A percentile compares a stretch with the other conserved stretches of the same genome.
Evolutionary conservation across 2,888 invertebrate genomes (phyloP).

Genomic region (Pachycephus smyrnensis): DNA sequence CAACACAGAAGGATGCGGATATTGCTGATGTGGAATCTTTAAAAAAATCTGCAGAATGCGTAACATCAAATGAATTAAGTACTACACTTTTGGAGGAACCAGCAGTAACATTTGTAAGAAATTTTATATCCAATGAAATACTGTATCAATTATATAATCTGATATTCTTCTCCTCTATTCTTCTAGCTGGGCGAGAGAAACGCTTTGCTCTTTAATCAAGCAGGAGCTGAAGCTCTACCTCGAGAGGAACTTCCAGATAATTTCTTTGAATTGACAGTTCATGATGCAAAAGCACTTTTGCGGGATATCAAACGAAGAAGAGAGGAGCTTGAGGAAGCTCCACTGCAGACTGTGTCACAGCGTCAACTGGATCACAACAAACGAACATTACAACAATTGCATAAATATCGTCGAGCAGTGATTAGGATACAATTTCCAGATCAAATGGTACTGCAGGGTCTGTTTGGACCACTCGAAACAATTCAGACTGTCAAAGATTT

Average conservation of each 20-base stretch:
- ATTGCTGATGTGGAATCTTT: not conserved
- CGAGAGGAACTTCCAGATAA: constrained; percentile 85
- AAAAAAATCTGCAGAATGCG: not conserved
- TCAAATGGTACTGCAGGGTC: constrained; percentile 85
- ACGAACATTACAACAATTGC: constrained; percentile 71
- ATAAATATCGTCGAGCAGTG: constrained; percentile 80
- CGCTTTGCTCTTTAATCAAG: constrained; percentile 79
- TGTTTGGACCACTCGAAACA: constrained; percentile 83
- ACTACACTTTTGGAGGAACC: constrained; percentile 28
- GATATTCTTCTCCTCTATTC: constrained; percentile 27
- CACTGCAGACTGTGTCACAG: constrained; percentile 77
- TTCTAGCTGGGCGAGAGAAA: constrained; percentile 80
- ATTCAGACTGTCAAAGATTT: constrained; percentile 80
- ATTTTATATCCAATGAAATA: constrained; percentile 5
- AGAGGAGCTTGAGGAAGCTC: constrained; percentile 77
- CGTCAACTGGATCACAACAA: constrained; percentile 73
- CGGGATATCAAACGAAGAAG: constrained; percentile 78
- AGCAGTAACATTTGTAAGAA: constrained; percentile 66
- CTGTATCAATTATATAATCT: constrained; percentile 3
- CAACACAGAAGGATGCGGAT: not conserved
- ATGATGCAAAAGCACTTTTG: constrained; percentile 83
- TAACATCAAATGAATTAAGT: not conserved
- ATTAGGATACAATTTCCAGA: constrained; percentile 91
- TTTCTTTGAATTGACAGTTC: constrained; percentile 87
- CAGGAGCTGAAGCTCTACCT: constrained; percentile 69